These are phyloP conservation scores for Percopsis transmontana DNA, from an alignment of 2,113 vertebrate genomes.

Conservation along the genomic window DNA sequence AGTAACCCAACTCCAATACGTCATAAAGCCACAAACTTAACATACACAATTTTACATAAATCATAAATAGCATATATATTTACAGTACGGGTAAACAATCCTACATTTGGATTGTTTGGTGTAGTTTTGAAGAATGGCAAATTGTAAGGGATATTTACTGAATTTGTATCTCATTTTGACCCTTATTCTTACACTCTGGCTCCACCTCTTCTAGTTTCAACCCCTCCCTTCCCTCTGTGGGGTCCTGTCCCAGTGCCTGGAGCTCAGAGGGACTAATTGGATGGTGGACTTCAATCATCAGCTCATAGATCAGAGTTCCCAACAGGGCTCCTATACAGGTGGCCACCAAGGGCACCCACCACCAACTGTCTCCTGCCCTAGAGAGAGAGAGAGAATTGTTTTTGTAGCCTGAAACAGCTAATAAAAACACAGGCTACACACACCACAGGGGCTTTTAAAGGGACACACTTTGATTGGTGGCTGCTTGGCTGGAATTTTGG, in stretches of 20 bases:
- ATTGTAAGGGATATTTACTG: too few species aligned
- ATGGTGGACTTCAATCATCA: slow-evolving; percentile 81
- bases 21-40: too few species aligned
- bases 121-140: too few species aligned
- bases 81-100: too few species aligned
- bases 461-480: too few species aligned
- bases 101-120: too few species aligned
- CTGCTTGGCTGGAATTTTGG: neutral
- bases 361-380: slow-evolving; percentile 85
- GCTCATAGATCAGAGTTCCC: slow-evolving; percentile 75
- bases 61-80: neutral
- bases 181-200: slow-evolving; percentile 28
- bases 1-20: too few species aligned
- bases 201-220: slow-evolving; percentile 61
- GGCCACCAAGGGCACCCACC: slow-evolving; percentile 86
- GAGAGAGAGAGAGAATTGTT: slow-evolving; percentile 14
- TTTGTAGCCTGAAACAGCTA: too few species aligned
- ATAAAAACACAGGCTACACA: too few species aligned
- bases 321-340: slow-evolving; percentile 73
- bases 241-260: slow-evolving; percentile 29
- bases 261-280: slow-evolving; percentile 31
- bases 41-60: too few species aligned
- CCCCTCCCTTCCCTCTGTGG: neutral
- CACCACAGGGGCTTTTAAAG: too few species aligned
- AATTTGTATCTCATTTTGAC: neutral